Conservation (phyloP, 2,113 vertebrate species). For the Pelecanus crispus region DNA sequence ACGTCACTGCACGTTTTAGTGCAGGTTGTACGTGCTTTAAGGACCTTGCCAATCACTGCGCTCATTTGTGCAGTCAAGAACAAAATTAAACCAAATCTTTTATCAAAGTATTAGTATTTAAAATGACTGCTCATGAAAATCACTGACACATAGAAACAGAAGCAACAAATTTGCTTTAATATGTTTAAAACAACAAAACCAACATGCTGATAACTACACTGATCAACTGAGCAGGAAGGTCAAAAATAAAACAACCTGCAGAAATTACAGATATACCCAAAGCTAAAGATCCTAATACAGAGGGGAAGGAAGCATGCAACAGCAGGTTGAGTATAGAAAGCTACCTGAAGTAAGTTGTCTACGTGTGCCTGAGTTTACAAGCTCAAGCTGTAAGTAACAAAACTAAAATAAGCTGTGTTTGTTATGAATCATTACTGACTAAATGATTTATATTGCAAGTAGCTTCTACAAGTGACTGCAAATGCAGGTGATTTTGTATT, state of each 20-base stretch:
- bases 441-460: not conserved
- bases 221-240: not conserved
- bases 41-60: not conserved
- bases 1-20: not conserved
- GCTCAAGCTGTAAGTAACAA: not conserved
- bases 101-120: not conserved
- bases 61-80: not conserved
- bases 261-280: not conserved
- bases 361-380: not conserved
- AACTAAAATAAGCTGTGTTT: not conserved
- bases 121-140: not conserved
- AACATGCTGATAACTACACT: not conserved
- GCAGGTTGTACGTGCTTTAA: not conserved
- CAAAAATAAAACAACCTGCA: rapidly evolving
- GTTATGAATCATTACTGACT: slow-evolving; percentile 6
- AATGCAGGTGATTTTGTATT: not conserved
- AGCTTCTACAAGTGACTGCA: not conserved
- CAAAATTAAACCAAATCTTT: not conserved
- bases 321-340: rapidly evolving
- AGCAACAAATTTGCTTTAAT: not conserved
- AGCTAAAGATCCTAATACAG: rapidly evolving
- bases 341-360: not conserved
- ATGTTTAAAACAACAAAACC: not conserved
- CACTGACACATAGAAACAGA: not conserved
- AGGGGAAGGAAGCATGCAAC: not conserved